Conservation (phyloP, 2,113 vertebrate species). For the Leptodactylus fuscus region DNA sequence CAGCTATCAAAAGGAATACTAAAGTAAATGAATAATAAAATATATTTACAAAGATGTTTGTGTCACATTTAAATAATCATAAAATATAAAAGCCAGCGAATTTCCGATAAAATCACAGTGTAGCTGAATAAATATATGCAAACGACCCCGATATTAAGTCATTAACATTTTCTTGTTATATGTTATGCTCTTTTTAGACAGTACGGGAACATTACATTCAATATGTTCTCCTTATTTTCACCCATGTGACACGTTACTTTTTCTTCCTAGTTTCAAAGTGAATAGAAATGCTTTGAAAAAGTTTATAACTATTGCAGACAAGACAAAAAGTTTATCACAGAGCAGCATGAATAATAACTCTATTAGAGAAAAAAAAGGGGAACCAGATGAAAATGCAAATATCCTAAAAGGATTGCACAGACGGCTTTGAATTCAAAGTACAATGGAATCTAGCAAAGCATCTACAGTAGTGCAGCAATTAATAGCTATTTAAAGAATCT, state of each 20-base stretch:
- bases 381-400: constrained; percentile 46
- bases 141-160: constrained; percentile 36
- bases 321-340: constrained; percentile 44
- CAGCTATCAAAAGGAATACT: constrained; percentile 55
- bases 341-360: constrained; percentile 47
- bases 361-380: constrained; percentile 42
- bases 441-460: constrained; percentile 38
- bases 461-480: constrained; percentile 41
- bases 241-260: constrained; percentile 36
- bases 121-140: background rate
- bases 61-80: constrained; percentile 41
- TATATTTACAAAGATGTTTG: constrained; percentile 51
- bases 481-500: constrained; percentile 38
- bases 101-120: constrained; percentile 28
- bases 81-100: constrained; percentile 8
- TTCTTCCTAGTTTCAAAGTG: constrained; percentile 32
- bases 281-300: constrained; percentile 56
- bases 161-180: constrained; percentile 51
- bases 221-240: constrained; percentile 39
- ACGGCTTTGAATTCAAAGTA: constrained; percentile 37
- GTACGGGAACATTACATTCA: constrained; percentile 33
- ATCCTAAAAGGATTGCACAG: constrained; percentile 37
- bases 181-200: constrained; percentile 48
- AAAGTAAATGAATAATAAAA: constrained; percentile 57
- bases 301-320: constrained; percentile 46